Evolutionary conservation across 1,140 invertebrate species (phyloP).

Genomic region (Trissolcus basalis): DNA sequence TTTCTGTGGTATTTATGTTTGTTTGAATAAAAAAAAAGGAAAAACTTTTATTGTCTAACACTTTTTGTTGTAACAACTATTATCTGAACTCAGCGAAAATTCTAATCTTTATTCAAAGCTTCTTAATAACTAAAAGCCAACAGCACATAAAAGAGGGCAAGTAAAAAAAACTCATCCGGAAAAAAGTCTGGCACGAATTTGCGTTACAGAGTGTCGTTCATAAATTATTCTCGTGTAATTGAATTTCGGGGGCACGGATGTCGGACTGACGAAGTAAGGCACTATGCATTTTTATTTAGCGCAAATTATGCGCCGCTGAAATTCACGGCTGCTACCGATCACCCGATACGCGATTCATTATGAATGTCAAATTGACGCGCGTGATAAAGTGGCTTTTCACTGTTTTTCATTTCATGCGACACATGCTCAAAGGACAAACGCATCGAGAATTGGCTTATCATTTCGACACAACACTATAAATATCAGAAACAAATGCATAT

Average conservation of each 20-base stretch:
- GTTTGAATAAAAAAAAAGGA: too few relatives aligned
- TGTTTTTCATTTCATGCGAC: slow-evolving; percentile 36
- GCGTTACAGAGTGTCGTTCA: slow-evolving; percentile 16
- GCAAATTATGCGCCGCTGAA: slow-evolving; percentile 40
- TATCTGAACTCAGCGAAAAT: too few relatives aligned
- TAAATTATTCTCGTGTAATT: slow-evolving; percentile 35
- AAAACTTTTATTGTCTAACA: too few relatives aligned
- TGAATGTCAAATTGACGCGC: slow-evolving; percentile 52
- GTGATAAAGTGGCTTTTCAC: slow-evolving; percentile 32
- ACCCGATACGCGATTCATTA: slow-evolving; percentile 39
- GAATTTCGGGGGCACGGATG: slow-evolving; percentile 27
- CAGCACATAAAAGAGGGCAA: neutral
- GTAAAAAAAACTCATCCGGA: neutral
- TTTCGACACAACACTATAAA: neutral
- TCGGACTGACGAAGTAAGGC: slow-evolving; percentile 27
- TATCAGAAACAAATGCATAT: too few relatives aligned
- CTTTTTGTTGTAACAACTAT: too few relatives aligned
- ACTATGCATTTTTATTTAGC: slow-evolving; percentile 34
- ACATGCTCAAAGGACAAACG: slow-evolving; percentile 23
- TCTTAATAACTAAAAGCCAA: slow-evolving; percentile 15
- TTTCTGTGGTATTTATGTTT: too few relatives aligned
- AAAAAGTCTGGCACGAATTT: slow-evolving; percentile 7
- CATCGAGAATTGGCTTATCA: slow-evolving; percentile 14
- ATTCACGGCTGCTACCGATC: slow-evolving; percentile 47
- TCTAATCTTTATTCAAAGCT: slow-evolving; percentile 16